Conservation (phyloP, 2,797 vertebrate genomes). For the Molossus molossus region DNA sequence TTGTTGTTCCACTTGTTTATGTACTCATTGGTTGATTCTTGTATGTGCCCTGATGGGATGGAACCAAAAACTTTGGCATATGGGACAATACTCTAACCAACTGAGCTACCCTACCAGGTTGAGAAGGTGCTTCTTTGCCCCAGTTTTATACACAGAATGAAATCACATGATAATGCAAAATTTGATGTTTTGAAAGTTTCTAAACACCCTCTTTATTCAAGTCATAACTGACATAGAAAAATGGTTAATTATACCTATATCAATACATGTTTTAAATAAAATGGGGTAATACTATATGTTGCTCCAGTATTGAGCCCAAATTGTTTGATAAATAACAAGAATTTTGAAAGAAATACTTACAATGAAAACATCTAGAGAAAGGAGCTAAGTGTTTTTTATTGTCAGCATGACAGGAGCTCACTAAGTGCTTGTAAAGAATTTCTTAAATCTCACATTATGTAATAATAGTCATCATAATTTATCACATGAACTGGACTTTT, state of each 20-base stretch:
- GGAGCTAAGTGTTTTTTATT: not conserved
- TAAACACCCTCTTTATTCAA: constrained; percentile 12
- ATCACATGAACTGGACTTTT: constrained; percentile 52
- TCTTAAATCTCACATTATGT: constrained; percentile 32
- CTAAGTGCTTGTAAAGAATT: constrained; percentile 14
- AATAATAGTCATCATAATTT: constrained; percentile 53
- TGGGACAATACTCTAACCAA: not conserved
- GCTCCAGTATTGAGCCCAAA: not conserved
- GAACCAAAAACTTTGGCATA: not conserved
- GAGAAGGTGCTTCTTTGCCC: constrained; percentile 85
- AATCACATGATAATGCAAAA: constrained; percentile 74
- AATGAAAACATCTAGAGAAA: constrained; percentile 54
- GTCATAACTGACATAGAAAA: constrained; percentile 27
- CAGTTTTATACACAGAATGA: constrained; percentile 81
- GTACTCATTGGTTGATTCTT: not conserved
- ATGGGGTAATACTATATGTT: not conserved
- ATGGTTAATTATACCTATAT: constrained; percentile 16
- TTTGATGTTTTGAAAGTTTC: constrained; percentile 74
- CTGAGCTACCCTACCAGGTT: not conserved
- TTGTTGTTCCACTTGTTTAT: not conserved
- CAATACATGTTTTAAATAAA: constrained; percentile 65
- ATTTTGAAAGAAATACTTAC: constrained; percentile 33
- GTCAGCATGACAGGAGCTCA: constrained; percentile 7
- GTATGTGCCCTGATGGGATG: not conserved
- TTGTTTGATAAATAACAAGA: constrained; percentile 54